A percentile compares a stretch with the other conserved stretches of the same genome.
Evolutionary conservation across 2,888 invertebrate species (phyloP).

Genomic region (Lepidocyrtinus sp.): DNA sequence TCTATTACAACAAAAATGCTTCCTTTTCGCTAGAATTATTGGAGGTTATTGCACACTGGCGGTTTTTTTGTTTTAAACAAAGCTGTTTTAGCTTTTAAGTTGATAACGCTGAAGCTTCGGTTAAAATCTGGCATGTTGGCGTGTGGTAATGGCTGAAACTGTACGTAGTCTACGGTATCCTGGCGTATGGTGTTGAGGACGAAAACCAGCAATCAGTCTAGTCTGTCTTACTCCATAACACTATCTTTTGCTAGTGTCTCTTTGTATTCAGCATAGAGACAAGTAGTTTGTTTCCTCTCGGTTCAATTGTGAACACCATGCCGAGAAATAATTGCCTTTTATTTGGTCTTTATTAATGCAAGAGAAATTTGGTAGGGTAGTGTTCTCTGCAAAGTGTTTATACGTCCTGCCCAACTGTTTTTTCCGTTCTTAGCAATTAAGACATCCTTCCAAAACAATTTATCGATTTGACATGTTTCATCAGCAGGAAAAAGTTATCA

Average conservation of each 20-base stretch:
- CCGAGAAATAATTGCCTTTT: constrained; percentile 1
- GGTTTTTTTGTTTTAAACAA: constrained; percentile 41
- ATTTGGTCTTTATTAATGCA: no score
- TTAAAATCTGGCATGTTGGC: constrained; percentile 54
- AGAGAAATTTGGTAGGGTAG: no score
- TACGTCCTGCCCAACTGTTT: not conserved
- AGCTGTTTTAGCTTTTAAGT: not conserved
- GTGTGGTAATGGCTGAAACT: constrained; percentile 15
- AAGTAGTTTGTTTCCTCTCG: not conserved
- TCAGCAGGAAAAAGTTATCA: constrained; percentile 14
- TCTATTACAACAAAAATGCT: no score
- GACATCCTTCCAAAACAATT: constrained; percentile 17
- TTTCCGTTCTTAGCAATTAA: not conserved
- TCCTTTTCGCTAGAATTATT: no score
- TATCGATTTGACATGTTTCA: constrained; percentile 12
- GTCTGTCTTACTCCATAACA: not conserved
- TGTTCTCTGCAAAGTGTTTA: no score
- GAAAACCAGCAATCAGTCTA: not conserved
- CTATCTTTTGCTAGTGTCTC: not conserved
- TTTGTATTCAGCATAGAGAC: not conserved
- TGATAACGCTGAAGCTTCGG: constrained; percentile 31
- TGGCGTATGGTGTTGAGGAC: not conserved
- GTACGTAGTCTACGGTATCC: not conserved
- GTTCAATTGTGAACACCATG: no score
- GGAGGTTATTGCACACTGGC: constrained; percentile 51